Base-by-base conservation (phyloP, 2,888 invertebrate species). In the Operophtera brumata region DNA sequence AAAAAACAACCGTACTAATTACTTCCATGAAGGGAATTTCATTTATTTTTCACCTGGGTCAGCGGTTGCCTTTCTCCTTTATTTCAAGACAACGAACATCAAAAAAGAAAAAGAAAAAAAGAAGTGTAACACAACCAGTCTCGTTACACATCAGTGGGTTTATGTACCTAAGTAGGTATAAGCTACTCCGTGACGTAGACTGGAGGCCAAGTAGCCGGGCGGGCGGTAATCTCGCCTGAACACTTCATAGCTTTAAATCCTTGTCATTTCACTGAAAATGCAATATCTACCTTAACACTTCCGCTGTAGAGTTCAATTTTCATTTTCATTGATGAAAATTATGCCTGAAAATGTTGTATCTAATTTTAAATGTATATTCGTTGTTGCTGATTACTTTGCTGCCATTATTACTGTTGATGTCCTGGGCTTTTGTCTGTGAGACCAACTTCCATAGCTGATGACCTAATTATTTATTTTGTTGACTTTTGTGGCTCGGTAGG, bases 191-290 rank as follows among this genome's bases (percentile, higher is more conserved):
- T 39, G 14, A 47, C 28, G 47, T 47, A 44, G 47, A 39, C 32
- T 53, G 6, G 13, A 53, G 20, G 20, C 20, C 20, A 2, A 28
- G 30, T 32, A 26, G 32, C 30, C 36, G 1, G 51, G 12, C 40
- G 35, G 51, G 46, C 41, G 30, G 42, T 53, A 53, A 47, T 54
- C 53, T 32, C 13, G 14, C 28, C 47, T 47, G 34, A 47, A 47
- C 44, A 54, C 44, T 54, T 54, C 47, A 54, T 47, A 53, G 47
- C 47, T 47, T 41, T 40, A 48, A 43, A 44, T 47, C 48, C 44
- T 40, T 42, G 35, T 37, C 32, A 43, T 35, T 2, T 26, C 4
- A 28, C 8, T 20, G 28, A 35, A n/a, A n/a, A 35, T 8, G 13
- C 6, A 42, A 47, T 47, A 36, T 4, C 10, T 11, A 41, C 46